A percentile compares a stretch with the other conserved stretches of the same genome.
Conservation (phyloP, 2,888 invertebrate genomes). For the Nasonovia ribisnigri region DNA sequence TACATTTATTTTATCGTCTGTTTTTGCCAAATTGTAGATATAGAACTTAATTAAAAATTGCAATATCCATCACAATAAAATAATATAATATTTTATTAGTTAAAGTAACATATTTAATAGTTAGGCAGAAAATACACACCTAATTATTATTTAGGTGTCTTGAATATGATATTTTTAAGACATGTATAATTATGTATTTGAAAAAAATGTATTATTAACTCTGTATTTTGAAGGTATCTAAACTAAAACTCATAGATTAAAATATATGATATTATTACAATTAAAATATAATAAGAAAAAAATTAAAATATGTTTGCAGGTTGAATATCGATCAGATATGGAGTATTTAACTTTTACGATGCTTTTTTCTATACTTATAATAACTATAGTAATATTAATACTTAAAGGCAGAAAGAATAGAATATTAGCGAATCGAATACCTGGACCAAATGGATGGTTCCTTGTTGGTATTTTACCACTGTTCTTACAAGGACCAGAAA, state of each 20-base stretch:
- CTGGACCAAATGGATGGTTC: conserved; percentile 37
- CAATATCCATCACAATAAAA: too few species aligned
- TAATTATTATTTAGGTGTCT: too few species aligned
- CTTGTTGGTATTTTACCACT: conserved; percentile 18
- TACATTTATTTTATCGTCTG: background rate
- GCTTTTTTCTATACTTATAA: background rate
- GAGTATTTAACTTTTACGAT: background rate
- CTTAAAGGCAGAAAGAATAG: background rate
- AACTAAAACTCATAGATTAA: background rate
- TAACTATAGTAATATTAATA: background rate
- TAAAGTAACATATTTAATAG: too few species aligned
- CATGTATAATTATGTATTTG: too few species aligned
- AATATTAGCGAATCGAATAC: conserved; percentile 23
- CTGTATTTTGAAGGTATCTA: background rate
- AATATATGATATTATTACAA: background rate
- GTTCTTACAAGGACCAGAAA: conserved; percentile 18
- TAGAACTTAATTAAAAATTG: background rate
- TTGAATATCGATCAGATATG: background rate
- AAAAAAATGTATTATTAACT: background rate
- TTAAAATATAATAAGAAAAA: background rate
- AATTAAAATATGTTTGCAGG: background rate
- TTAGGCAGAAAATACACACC: too few species aligned
- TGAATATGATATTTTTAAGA: background rate
- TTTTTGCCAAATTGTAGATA: background rate
- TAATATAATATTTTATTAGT: too few species aligned